A percentile compares a stretch with the other conserved stretches of the same genome.
Conservation (phyloP, 1,140 invertebrate species). For the Gerris buenoi region DNA sequence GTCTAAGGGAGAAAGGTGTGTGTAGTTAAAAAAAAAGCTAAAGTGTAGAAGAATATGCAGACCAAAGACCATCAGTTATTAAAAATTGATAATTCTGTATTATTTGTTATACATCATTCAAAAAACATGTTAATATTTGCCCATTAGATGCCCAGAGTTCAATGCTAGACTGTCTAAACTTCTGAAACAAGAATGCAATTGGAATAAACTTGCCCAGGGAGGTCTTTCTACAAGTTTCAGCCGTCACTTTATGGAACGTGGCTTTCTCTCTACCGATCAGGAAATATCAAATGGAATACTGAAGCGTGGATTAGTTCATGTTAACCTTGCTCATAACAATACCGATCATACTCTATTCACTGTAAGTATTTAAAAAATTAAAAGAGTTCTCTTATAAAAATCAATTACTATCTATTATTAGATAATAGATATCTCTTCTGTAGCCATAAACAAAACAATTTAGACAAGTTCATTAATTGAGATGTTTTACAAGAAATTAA, state of each 20-base stretch:
- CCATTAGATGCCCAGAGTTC: neutral
- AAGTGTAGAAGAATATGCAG: too few relatives aligned
- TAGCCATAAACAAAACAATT: too few relatives aligned
- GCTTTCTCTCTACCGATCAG: constrained; percentile 53
- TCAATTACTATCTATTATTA: too few relatives aligned
- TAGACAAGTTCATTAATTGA: too few relatives aligned
- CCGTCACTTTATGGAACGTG: constrained; percentile 43
- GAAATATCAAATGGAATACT: constrained; percentile 56
- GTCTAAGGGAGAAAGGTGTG: too few relatives aligned
- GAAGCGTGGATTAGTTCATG: constrained; percentile 58
- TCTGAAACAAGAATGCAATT: neutral
- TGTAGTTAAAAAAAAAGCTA: too few relatives aligned
- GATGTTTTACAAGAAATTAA: too few relatives aligned
- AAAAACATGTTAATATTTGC: neutral
- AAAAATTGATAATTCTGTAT: too few relatives aligned
- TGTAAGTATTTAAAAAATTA: too few relatives aligned
- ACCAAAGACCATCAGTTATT: too few relatives aligned
- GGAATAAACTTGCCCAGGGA: constrained; percentile 35
- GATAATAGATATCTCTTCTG: too few relatives aligned
- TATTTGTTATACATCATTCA: constrained; percentile 4
- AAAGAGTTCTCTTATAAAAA: too few relatives aligned
- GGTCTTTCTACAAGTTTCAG: constrained; percentile 57
- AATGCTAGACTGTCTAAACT: neutral
- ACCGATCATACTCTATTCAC: constrained; percentile 36
- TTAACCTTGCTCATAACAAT: constrained; percentile 40